Conservation (phyloP, 2,113 vertebrate genomes). For the Peromyscus leucopus region DNA sequence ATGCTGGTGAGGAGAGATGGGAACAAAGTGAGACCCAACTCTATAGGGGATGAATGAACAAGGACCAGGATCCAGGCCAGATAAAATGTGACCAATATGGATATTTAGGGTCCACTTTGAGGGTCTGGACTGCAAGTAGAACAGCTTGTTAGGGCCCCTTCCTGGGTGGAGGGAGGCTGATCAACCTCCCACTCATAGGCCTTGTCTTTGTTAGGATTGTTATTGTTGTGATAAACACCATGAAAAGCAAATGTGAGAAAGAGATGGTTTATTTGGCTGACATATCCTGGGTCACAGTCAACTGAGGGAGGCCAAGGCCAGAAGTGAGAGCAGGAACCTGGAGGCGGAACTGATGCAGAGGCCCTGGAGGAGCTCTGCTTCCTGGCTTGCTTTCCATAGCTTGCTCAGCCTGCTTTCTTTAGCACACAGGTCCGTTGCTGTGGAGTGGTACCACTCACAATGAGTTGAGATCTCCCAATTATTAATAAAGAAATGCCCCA, state of each 20-base stretch:
- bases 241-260: not conserved
- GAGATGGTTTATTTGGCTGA: not conserved
- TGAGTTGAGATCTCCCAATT: not conserved
- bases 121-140: not conserved
- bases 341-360: not conserved
- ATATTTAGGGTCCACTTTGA: not conserved
- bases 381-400: not conserved
- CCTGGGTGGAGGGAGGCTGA: rapidly evolving
- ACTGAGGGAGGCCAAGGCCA: not conserved
- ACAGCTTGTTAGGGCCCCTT: not conserved
- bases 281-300: not conserved
- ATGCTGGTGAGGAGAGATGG: not conserved
- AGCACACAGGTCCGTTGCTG: not conserved
- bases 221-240: not conserved
- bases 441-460: not conserved
- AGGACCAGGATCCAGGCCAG: not conserved
- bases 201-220: not conserved
- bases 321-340: not conserved
- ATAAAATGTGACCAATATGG: not conserved
- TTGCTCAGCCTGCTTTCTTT: not conserved
- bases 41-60: rapidly evolving
- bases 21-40: not conserved
- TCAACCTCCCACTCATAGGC: not conserved
- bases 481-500: not conserved
- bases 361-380: not conserved